Evolutionary conservation across 2,888 invertebrate genomes (phyloP), one percentile per base, ranked within the genome.

Genomic region (Acanthoscelides obtectus): DNA sequence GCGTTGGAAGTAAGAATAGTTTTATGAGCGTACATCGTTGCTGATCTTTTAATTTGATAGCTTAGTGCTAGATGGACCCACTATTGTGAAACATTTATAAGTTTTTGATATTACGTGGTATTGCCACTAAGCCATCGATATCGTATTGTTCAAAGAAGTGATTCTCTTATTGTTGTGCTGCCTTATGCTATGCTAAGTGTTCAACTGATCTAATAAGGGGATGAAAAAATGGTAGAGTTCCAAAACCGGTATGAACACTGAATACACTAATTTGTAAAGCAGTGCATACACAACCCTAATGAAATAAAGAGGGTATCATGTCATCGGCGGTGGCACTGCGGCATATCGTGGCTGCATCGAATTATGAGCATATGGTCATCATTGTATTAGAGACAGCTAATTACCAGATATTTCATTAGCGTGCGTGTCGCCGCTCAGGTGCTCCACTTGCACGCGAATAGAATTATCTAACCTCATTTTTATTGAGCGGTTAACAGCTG

Each of bases 321-420:
- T 74, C 74, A 73, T 75, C 74, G 12, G 71, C 72, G 68, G n/a
- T n/a, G n/a, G n/a, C n/a, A n/a, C n/a, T n/a, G n/a, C n/a, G 73
- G 71, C 73, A 72, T 72, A 73, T 72, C 72, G 74, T 72, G 74
- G 72, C 71, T 72, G 72, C 69, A 73, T 74, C 75, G 74, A 79
- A 80, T 80, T 80, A 81, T 81, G 80, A 80, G 80, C 81, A 82
- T 81, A 81, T 80, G 82, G 81, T 79, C 81, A 81, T 81, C 81
- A 82, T 81, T 81, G 80, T 80, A 81, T 83, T 81, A 81, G 79
- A 45, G 45, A 12, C 45, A 78, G 77, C 80, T 82, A 83, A 83
- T 83, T 83, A 83, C 80, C 79, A 77, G 83, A 82, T 81, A 82
- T 82, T 83, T 83, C 82, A 81, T 83, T 83, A 80, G 79, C 78